Conservation (phyloP, 2,888 invertebrate genomes). For the Smittia aterrima region DNA sequence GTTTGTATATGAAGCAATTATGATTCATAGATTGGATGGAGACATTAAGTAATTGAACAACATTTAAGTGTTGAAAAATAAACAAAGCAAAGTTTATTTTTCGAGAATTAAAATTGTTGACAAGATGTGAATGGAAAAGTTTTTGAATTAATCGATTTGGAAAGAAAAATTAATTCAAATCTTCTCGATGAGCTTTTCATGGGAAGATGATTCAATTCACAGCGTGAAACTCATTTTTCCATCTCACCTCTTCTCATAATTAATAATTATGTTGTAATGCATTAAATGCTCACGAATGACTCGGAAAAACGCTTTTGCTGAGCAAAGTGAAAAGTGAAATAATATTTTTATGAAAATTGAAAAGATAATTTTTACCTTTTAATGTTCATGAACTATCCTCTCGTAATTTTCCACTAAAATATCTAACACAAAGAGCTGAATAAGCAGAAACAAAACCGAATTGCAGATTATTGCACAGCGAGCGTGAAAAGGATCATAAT, state of each 20-base stretch:
- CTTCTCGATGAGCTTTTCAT: too few relatives aligned
- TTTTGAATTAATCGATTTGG: too few relatives aligned
- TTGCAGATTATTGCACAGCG: background rate
- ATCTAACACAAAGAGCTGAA: background rate
- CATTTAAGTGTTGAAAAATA: too few relatives aligned
- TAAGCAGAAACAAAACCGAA: background rate
- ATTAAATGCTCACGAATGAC: constrained; percentile 17
- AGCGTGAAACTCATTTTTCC: background rate
- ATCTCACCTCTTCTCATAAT: background rate
- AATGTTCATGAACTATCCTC: background rate
- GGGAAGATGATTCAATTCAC: too few relatives aligned
- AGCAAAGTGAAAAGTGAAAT: constrained; percentile 14
- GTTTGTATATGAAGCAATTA: background rate
- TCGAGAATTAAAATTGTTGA: too few relatives aligned
- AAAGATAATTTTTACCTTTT: constrained; percentile 18
- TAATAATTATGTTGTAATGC: constrained; percentile 30
- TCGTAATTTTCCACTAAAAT: background rate
- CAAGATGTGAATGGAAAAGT: too few relatives aligned
- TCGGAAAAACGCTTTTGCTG: background rate
- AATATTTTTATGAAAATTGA: background rate
- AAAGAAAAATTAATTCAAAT: too few relatives aligned
- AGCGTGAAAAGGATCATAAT: constrained; percentile 13
- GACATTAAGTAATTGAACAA: too few relatives aligned
- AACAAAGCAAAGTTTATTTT: too few relatives aligned
- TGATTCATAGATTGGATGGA: background rate